A percentile compares a stretch with the other conserved stretches of the same genome.
These are phyloP conservation scores for Ptychochromis oligacanthus DNA, from an alignment of 2,113 vertebrate species.

Conservation along the genomic window DNA sequence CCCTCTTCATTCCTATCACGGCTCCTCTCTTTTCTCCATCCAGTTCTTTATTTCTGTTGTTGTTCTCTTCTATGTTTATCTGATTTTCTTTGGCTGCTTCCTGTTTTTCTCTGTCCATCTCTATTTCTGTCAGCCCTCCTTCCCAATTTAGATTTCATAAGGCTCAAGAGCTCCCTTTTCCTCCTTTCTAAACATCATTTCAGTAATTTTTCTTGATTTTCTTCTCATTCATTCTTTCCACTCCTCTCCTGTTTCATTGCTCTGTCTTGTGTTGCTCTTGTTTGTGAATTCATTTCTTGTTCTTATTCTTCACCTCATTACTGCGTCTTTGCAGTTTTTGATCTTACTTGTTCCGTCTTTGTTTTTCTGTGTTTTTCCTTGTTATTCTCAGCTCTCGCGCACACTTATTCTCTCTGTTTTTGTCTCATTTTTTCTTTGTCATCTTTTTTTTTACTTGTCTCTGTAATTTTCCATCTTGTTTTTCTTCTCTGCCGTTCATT, in stretches of 20 bases:
- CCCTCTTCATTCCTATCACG: neutral
- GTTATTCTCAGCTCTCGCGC: neutral
- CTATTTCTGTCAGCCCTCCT: neutral
- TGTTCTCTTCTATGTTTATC: neutral
- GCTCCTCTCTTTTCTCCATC: neutral
- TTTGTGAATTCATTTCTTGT: neutral
- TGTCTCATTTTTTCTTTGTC: neutral
- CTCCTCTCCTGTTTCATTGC: neutral
- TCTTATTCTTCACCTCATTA: neutral
- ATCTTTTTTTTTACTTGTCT: neutral
- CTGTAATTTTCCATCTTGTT: neutral
- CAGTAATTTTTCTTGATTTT: neutral
- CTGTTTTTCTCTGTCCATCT: neutral
- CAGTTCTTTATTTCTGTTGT: neutral
- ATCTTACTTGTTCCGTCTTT: neutral
- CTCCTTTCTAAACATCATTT: neutral
- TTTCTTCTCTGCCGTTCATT: neutral
- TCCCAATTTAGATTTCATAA: neutral
- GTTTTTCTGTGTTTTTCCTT: neutral
- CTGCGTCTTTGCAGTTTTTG: neutral
- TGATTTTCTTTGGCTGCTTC: neutral
- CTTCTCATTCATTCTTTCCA: neutral
- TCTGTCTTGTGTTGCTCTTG: neutral
- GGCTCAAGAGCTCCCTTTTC: neutral
- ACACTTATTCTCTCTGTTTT: neutral